These are phyloP conservation scores for Chanos chanos DNA, from an alignment of 2,797 vertebrate species.

Conservation along the genomic window DNA sequence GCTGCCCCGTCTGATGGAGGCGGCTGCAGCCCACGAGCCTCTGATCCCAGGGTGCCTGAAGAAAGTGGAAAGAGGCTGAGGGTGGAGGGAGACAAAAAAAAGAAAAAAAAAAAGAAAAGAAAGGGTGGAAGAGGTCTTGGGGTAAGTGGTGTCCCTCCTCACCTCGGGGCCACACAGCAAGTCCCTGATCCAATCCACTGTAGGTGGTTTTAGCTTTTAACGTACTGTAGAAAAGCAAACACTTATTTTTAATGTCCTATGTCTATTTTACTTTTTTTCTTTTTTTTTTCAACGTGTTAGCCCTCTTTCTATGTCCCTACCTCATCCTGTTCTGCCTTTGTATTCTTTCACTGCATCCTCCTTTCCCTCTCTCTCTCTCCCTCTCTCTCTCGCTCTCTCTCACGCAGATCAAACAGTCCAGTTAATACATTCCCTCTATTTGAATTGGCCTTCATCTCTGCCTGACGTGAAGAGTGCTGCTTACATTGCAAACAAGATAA, in stretches of 20 bases:
- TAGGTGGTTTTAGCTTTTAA: too few relatives aligned
- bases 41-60: too few relatives aligned
- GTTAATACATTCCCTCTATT: slow-evolving; percentile 42
- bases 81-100: too few relatives aligned
- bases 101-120: too few relatives aligned
- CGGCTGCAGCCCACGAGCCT: neutral
- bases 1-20: slow-evolving; percentile 19
- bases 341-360: slow-evolving; percentile 1
- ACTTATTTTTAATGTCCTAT: too few relatives aligned
- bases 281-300: neutral
- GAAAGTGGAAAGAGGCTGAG: too few relatives aligned
- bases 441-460: slow-evolving; percentile 43
- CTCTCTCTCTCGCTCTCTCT: slow-evolving; percentile 31
- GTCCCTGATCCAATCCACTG: too few relatives aligned
- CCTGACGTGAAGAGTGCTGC: slow-evolving; percentile 52
- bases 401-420: slow-evolving; percentile 43
- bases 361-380: neutral
- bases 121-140: too few relatives aligned
- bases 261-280: too few relatives aligned
- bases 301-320: neutral
- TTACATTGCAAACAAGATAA: slow-evolving; percentile 54
- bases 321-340: neutral
- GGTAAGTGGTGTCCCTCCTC: too few relatives aligned
- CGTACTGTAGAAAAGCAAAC: neutral
- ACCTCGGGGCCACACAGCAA: too few relatives aligned